Evolutionary conservation across 2,888 invertebrate genomes (phyloP).

Genomic region (Cerastis rubricosa): DNA sequence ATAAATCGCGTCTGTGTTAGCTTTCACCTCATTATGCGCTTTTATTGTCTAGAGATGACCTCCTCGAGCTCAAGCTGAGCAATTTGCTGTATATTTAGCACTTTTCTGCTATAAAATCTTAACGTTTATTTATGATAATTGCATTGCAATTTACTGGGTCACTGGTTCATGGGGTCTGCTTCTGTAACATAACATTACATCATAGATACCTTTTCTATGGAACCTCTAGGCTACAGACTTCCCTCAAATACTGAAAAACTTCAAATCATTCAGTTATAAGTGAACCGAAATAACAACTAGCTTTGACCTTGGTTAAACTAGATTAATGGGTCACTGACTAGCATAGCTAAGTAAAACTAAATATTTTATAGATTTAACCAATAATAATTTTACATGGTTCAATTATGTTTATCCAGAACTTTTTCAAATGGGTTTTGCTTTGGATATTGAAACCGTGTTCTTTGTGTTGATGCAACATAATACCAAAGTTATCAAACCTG

Average conservation of each 20-base stretch:
- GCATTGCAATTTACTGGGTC: slow-evolving; percentile 32
- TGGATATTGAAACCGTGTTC: neutral
- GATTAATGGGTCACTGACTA: slow-evolving; percentile 54
- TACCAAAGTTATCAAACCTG: neutral
- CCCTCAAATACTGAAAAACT: neutral
- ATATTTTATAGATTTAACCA: slow-evolving; percentile 5
- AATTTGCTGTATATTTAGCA: slow-evolving; percentile 21
- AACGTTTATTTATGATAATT: slow-evolving; percentile 23
- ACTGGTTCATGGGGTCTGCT: slow-evolving; percentile 44
- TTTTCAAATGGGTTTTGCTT: neutral
- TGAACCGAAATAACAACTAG: slow-evolving; percentile 40
- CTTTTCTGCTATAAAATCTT: slow-evolving; percentile 8
- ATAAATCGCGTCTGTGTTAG: slow-evolving; percentile 41
- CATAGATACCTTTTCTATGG: slow-evolving; percentile 23
- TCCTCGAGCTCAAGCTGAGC: neutral
- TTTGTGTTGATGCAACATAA: slow-evolving; percentile 8
- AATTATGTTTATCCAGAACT: neutral
- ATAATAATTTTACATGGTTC: neutral
- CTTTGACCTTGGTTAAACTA: slow-evolving; percentile 58
- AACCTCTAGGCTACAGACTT: neutral
- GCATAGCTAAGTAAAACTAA: slow-evolving; percentile 9
- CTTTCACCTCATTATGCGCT: slow-evolving; percentile 60
- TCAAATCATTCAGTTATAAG: slow-evolving; percentile 3
- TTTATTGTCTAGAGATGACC: slow-evolving; percentile 35
- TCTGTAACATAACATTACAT: slow-evolving; percentile 41